These are phyloP conservation scores for Stenotaenia linearis DNA, from an alignment of 2,888 invertebrate species.

Conservation along the genomic window DNA sequence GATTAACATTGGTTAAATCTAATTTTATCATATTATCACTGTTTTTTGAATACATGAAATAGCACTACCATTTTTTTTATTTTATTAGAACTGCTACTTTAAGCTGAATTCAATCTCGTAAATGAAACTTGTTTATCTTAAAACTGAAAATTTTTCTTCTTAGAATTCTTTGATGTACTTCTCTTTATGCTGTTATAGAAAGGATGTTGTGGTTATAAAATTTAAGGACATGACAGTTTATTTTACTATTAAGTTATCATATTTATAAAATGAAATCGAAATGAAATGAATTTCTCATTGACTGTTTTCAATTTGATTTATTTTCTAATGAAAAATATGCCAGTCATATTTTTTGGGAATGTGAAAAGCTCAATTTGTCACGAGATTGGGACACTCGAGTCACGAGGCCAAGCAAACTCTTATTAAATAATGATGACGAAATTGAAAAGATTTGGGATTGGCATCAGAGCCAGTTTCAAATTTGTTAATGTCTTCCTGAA, in stretches of 20 bases:
- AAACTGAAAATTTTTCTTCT: background rate
- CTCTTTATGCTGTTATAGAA: too few species aligned
- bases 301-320: background rate
- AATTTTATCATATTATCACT: too few species aligned
- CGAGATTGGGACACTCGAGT: slow-evolving; percentile 5
- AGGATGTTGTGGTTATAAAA: too few species aligned
- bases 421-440: background rate
- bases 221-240: too few species aligned
- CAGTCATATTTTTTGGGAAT: background rate
- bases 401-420: slow-evolving; percentile 6
- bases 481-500: background rate
- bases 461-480: background rate
- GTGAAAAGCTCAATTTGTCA: slow-evolving; percentile 8
- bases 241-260: too few species aligned
- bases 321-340: slow-evolving; percentile 5
- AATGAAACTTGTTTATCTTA: background rate
- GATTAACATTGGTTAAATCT: too few species aligned
- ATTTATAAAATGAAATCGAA: too few species aligned
- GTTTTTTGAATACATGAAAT: background rate
- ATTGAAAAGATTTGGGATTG: slow-evolving; percentile 10
- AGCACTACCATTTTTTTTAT: background rate
- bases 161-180: background rate
- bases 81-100: background rate
- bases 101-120: background rate
- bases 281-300: background rate